Conservation (phyloP, 2,113 vertebrate species). For the Psammodynastes pulverulentus region DNA sequence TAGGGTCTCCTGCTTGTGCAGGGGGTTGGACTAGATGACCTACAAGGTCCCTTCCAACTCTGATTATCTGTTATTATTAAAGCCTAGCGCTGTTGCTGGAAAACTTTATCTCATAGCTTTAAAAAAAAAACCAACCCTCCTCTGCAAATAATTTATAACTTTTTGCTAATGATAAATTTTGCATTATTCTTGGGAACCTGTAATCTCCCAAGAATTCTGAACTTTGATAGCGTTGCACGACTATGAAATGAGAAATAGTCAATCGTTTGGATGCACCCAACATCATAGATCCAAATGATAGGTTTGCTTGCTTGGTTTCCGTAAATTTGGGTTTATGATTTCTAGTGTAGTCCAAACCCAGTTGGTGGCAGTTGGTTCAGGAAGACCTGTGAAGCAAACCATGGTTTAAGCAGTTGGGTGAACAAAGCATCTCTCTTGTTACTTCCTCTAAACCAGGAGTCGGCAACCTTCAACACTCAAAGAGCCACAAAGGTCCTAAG, state of each 20-base stretch:
- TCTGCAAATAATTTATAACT: neutral
- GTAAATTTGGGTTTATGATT: neutral
- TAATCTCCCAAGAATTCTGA: neutral
- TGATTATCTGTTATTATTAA: too few species aligned
- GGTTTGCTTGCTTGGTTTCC: neutral
- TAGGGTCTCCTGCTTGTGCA: too few species aligned
- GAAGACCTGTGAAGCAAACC: neutral
- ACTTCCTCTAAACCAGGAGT: neutral
- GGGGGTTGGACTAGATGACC: too few species aligned
- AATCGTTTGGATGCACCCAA: neutral
- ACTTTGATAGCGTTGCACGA: neutral
- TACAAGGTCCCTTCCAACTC: too few species aligned
- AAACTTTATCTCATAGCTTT: neutral
- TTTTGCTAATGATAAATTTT: neutral
- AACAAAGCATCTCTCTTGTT: neutral
- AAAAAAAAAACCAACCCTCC: neutral
- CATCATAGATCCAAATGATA: neutral
- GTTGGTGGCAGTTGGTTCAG: neutral
- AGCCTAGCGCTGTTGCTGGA: neutral
- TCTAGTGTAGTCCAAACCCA: neutral
- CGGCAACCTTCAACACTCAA: too few species aligned
- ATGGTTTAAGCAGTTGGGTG: neutral
- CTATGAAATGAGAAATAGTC: neutral
- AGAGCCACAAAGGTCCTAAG: too few species aligned
- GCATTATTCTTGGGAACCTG: neutral